Percentiles rank a stretch among this genome's conserved stretches.
Evolutionary conservation across 2,888 invertebrate genomes (phyloP).

Genomic region (Cyrtodaria siliqua): DNA sequence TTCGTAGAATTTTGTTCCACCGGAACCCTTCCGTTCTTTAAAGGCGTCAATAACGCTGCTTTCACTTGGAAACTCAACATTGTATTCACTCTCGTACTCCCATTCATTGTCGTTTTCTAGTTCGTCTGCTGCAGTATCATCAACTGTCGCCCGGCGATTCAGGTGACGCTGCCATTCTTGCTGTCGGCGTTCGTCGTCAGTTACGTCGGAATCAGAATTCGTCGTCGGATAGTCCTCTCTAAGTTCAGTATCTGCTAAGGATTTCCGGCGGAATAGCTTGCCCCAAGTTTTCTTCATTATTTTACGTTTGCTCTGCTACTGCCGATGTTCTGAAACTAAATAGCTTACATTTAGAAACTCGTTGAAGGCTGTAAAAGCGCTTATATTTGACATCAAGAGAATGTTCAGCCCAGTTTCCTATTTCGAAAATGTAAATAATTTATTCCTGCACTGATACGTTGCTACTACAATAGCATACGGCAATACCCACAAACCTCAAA

Average conservation of each 20-base stretch:
- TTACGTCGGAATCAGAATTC: constrained; percentile 29
- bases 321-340: no score
- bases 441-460: no score
- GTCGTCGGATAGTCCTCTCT: constrained; percentile 49
- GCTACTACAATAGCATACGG: no score
- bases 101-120: constrained; percentile 20
- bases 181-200: constrained; percentile 45
- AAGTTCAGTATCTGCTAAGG: constrained; percentile 24
- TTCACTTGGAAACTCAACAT: constrained; percentile 45
- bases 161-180: constrained; percentile 41
- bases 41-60: constrained; percentile 37
- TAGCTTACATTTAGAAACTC: no score
- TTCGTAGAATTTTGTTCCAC: not conserved
- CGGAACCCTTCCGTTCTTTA: constrained; percentile 19
- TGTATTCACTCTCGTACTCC: constrained; percentile 58
- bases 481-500: no score
- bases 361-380: no score
- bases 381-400: no score
- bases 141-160: constrained; percentile 24
- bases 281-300: constrained; percentile 33
- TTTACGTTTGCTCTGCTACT: not conserved
- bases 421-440: no score
- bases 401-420: no score
- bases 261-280: constrained; percentile 34
- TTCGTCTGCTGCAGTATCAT: not conserved